Base-by-base conservation (phyloP, 2,888 invertebrate genomes). In the Linyphia triangularis region DNA sequence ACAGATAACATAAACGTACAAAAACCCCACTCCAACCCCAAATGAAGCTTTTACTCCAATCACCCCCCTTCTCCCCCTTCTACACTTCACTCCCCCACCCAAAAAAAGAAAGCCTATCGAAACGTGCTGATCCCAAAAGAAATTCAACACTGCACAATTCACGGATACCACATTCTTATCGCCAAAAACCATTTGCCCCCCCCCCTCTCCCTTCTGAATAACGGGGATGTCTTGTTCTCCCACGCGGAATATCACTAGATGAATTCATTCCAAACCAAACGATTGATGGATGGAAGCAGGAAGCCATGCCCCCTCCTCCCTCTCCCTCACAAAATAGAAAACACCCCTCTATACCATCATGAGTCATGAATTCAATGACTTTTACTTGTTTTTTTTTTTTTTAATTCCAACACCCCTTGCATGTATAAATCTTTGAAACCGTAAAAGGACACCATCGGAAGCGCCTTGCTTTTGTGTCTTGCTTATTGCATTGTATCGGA, bases 201-300 rank as follows among this genome's bases (percentile, higher is more conserved):
- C 33, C 33, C 33, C n/a, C 51, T 16, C 2, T n/a, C n/a, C 51
- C n/a, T 51, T n/a, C 16, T n/a, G 5, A 51, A n/a, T n/a, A n/a
- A n/a, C n/a, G n/a, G n/a, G n/a, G n/a, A n/a, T n/a, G n/a, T 51
- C 51, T 33, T 33, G 33, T 33, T 33, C 33, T 51, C n/a, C 51
- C 51, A 51, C 51, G 72, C 69, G 59, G 33, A 83, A 65, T 33
- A 73, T 63, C 63, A 65, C 67, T 75, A 33, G 75, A 75, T 84
- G 67, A 84, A 84, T 84, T 73, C 84, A 84, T 84, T 84, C 33
- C 65, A 70, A 69, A 26, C 82, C 70, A 16, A 30, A 37, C 81
- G 69, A 73, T 69, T 84, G 84, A 84, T 57, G 61, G 70, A 75
- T 59, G 57, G 37, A 33, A n/a, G 22, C 19, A 19, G 61, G 70